Evolutionary conservation across 2,888 invertebrate genomes (phyloP), one percentile per base, ranked within the genome.

Genomic region (Anorthoa munda): DNA sequence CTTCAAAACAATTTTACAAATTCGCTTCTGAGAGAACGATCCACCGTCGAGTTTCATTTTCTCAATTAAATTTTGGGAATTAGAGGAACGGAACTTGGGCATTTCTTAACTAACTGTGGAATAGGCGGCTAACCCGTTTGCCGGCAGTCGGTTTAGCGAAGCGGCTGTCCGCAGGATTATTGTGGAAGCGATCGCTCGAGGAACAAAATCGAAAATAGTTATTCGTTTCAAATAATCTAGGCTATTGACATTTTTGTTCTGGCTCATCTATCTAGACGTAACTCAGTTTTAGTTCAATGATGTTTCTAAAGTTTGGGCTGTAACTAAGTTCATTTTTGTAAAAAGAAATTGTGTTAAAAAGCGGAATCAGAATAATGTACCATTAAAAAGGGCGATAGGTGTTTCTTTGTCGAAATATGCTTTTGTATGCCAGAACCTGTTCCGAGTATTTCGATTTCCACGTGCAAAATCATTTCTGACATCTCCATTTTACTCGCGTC

Each of bases 21-120:
- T 70, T 82, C 51, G 18, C 65, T 66, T 73, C 73, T 55, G 48
- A 58, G 67, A 72, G 68, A 59, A 56, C 70, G 66, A 56, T 85
- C 66, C 39, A 72, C 67, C 75, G 70, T 82, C 75, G 66, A 68
- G 72, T 82, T 86, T 87, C 81, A 87, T 89, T 86, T 86, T 77
- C 76, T 75, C 84, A 84, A 87, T 86, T 84, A 79, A 84, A 87
- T 88, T 89, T 86, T 69, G 81, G 76, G 75, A 88, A 88, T 88
- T 82, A 83, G 75, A 75, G 73, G 81, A 79, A 67, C 53, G 74
- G 61, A 80, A 75, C 82, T 87, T 77, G 75, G 79, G 77, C 71
- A 84, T 86, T 86, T 84, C 82, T 84, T 86, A 84, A 87, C 86
- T 86, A 81, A 81, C 86, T 84, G 76, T 56, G 53, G 79, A 85